phyloP scores from a whole-genome alignment of 2,888 invertebrate species.

The Lobophora halterata region DNA sequence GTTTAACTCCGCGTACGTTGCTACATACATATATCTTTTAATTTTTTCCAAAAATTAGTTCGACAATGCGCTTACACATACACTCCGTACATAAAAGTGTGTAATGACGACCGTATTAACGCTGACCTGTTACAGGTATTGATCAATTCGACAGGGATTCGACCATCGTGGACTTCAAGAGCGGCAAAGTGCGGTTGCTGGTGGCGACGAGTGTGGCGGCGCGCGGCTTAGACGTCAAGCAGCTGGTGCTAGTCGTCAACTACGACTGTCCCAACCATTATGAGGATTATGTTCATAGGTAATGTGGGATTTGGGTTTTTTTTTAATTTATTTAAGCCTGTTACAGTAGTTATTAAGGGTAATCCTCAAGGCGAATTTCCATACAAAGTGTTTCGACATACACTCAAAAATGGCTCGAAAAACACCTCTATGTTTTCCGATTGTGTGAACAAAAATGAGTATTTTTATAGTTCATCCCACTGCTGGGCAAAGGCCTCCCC shows the following conservation, averaged over 20 bases:
- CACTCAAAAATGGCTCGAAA: no score
- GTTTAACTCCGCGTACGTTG: no score
- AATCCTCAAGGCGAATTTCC: no score
- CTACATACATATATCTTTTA: no score
- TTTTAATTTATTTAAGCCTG: neutral
- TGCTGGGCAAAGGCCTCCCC: no score
- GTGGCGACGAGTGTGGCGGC: conserved; percentile 99
- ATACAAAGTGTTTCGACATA: no score
- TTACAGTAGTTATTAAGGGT: no score
- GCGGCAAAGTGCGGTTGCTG: conserved; percentile 93
- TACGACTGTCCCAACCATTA: conserved; percentile 99
- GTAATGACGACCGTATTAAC: conserved; percentile 62
- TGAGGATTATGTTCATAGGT: conserved; percentile 98
- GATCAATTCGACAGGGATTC: conserved; percentile 99
- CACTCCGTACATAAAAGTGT: conserved; percentile 27
- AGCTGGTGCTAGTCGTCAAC: conserved; percentile 97
- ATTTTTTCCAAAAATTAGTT: no score
- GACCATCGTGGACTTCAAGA: conserved; percentile 98
- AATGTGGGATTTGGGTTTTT: neutral
- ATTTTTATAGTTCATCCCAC: no score
- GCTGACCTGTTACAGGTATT: conserved; percentile 85
- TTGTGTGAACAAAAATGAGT: no score
- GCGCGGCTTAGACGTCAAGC: conserved; percentile 98
- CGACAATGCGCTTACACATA: conserved; percentile 37
- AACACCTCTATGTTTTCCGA: no score